Conservation (phyloP, 2,888 invertebrate species). For the Patella pellucida region DNA sequence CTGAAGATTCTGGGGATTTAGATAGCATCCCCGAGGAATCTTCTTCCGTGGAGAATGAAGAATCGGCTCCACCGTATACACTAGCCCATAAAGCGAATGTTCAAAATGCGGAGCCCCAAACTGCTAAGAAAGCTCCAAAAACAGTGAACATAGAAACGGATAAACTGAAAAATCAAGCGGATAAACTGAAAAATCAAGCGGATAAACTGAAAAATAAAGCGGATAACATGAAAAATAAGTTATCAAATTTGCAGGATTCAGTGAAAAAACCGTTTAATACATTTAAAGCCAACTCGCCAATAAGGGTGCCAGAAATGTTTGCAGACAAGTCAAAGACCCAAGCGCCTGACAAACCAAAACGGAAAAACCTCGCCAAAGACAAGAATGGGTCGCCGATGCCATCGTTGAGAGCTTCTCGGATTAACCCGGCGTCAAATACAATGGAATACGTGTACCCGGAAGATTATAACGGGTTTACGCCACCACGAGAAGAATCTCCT, state of each 20-base stretch:
- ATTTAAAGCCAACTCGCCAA: conserved; percentile 19
- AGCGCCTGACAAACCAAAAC: conserved; percentile 8
- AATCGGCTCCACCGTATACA: not conserved
- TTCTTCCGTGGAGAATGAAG: not conserved
- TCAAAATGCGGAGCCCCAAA: not conserved
- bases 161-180: conserved; percentile 8
- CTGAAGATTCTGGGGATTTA: not conserved
- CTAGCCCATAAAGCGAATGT: not conserved
- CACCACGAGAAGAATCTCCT: not conserved
- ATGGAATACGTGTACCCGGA: not conserved
- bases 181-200: conserved; percentile 8
- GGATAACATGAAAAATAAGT: conserved; percentile 4
- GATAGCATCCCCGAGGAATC: conserved; percentile 3
- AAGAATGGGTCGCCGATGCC: not conserved
- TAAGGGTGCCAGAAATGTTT: conserved; percentile 21
- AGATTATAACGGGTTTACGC: not conserved
- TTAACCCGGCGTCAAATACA: conserved; percentile 1
- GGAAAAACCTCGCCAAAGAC: not conserved
- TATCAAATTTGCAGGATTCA: not conserved
- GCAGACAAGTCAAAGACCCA: not conserved
- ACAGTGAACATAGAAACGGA: not conserved
- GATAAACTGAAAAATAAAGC: conserved; percentile 11
- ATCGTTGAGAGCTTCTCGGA: conserved; percentile 4
- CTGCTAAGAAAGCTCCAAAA: not conserved
- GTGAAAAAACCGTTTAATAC: conserved; percentile 16